These are phyloP conservation scores for Halictus quadricinctus DNA, from an alignment of 2,888 invertebrate genomes.

Conservation along the genomic window DNA sequence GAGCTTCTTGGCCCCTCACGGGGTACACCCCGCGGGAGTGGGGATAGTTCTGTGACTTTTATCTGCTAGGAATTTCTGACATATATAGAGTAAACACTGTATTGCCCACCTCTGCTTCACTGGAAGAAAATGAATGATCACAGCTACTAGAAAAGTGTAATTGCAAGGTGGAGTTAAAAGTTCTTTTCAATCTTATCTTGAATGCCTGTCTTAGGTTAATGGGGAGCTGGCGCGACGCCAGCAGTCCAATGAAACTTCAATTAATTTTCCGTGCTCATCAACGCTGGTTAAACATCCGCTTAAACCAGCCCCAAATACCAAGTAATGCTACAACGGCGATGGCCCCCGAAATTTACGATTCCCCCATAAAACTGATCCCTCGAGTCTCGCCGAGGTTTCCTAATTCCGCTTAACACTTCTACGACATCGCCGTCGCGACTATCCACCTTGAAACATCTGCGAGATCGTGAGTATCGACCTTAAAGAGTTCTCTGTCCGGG, in stretches of 20 bases:
- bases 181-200: not conserved
- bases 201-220: not conserved
- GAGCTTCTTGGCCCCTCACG: too few species aligned
- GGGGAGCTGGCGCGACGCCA: not conserved
- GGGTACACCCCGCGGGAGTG: too few species aligned
- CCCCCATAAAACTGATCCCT: conserved; percentile 40
- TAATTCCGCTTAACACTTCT: conserved; percentile 51
- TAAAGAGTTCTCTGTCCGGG: conserved; percentile 40
- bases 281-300: not conserved
- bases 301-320: not conserved
- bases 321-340: not conserved
- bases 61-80: too few species aligned
- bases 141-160: too few species aligned
- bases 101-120: too few species aligned
- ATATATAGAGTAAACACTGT: too few species aligned
- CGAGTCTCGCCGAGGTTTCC: conserved; percentile 30
- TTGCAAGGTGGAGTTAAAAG: not conserved
- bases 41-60: too few species aligned
- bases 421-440: conserved; percentile 17
- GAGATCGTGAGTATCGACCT: conserved; percentile 36
- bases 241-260: conserved; percentile 13
- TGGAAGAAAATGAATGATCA: too few species aligned
- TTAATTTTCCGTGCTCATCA: conserved; percentile 23
- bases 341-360: conserved; percentile 33
- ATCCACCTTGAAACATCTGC: conserved; percentile 36